Conservation (phyloP, 53 echinoderm and acorn worm genomes). For the Zoroaster sp. region DNA sequence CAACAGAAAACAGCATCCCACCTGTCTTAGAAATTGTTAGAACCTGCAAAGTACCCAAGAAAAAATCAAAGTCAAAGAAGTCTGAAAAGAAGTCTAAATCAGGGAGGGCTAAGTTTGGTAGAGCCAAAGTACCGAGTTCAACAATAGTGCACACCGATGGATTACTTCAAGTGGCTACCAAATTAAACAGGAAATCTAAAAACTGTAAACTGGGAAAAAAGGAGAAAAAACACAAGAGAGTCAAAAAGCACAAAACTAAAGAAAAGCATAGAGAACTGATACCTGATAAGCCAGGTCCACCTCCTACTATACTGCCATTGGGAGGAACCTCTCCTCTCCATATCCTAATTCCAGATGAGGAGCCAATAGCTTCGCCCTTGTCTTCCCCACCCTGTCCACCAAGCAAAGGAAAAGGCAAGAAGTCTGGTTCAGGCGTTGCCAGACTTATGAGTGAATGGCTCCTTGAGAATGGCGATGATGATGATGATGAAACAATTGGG, state of each 20-base stretch:
- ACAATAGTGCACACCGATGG: conserved; percentile 42
- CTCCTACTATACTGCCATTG: conserved; percentile 19
- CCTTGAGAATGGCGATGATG: conserved; percentile 39
- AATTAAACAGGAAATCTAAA: conserved; percentile 20
- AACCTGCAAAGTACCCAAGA: conserved; percentile 19
- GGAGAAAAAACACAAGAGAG: conserved; percentile 26
- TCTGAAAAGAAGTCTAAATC: conserved; percentile 28
- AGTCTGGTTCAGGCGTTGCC: conserved; percentile 47
- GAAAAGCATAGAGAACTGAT: conserved; percentile 19
- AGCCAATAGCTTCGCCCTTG: conserved; percentile 44
- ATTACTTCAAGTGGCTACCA: conserved; percentile 48
- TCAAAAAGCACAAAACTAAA: conserved; percentile 39
- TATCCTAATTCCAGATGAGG: conserved; percentile 54
- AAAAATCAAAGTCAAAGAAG: conserved; percentile 29
- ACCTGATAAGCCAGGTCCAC: conserved; percentile 20
- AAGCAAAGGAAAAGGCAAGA: conserved; percentile 57
- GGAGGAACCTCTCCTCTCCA: conserved; percentile 51
- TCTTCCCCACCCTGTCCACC: conserved; percentile 50
- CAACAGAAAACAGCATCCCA: conserved; percentile 27
- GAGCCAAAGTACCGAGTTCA: conserved; percentile 9
- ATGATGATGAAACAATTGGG: conserved; percentile 28
- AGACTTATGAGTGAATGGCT: conserved; percentile 52
- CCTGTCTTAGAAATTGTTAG: not conserved
- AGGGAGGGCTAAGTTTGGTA: conserved; percentile 15
- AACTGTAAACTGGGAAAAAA: conserved; percentile 10